Evolutionary conservation across 2,797 vertebrate species (phyloP).

Genomic region (Aphelocoma californica): DNA sequence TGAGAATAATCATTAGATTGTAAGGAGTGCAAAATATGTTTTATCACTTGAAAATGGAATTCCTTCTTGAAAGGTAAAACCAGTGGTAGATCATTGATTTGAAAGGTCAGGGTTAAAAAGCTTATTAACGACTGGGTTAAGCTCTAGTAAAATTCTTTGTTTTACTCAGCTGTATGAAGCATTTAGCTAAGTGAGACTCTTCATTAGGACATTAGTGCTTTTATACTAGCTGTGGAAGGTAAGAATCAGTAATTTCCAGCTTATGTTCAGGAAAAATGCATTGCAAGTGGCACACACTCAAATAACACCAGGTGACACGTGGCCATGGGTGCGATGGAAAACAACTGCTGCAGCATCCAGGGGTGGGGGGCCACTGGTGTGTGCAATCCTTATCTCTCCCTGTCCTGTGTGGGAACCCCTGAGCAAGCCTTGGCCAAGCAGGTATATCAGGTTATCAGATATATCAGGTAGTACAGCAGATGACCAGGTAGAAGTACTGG

Average conservation of each 20-base stretch:
- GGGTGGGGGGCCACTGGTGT: not conserved
- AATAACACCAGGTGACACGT: not conserved
- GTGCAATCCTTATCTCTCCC: not conserved
- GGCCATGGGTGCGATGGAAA: not conserved
- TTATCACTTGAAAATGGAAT: constrained; percentile 74
- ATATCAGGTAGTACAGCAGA: not conserved
- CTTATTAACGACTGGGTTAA: constrained; percentile 75
- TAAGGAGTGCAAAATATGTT: constrained; percentile 73
- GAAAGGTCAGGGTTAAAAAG: constrained; percentile 76
- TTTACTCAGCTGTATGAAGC: constrained; percentile 70
- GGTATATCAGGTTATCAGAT: not conserved
- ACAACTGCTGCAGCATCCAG: not conserved
- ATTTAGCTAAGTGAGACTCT: constrained; percentile 70
- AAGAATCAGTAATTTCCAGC: constrained; percentile 54
- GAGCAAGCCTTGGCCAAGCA: not conserved
- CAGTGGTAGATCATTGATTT: constrained; percentile 74
- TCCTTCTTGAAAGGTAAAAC: constrained; percentile 75
- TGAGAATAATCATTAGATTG: constrained; percentile 71
- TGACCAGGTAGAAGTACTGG: not conserved
- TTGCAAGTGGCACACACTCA: not conserved
- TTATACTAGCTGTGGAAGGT: constrained; percentile 37
- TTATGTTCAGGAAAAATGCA: constrained; percentile 34
- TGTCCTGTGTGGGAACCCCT: not conserved
- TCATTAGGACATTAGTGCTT: constrained; percentile 57
- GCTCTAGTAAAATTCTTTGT: constrained; percentile 66